Conservation (phyloP, 1,140 invertebrate genomes). For the Vanessa atalanta region DNA sequence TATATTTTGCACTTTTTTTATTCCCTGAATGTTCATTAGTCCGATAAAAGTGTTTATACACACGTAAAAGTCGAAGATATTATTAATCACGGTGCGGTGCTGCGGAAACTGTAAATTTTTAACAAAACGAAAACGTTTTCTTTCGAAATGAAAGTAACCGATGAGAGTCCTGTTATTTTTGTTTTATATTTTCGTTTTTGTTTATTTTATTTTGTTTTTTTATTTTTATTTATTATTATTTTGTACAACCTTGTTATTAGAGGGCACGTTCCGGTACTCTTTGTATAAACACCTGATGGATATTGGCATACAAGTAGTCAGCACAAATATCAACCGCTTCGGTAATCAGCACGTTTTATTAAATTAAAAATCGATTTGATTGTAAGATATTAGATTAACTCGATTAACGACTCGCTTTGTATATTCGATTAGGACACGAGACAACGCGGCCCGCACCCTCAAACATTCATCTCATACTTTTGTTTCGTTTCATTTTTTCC, state of each 20-base stretch:
- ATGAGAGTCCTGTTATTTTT: conserved; percentile 1
- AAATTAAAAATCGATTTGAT: conserved; percentile 33
- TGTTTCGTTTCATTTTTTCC: conserved; percentile 53
- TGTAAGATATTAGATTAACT: conserved; percentile 20
- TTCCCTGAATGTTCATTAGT: conserved; percentile 50
- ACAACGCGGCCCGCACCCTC: conserved; percentile 63
- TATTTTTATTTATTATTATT: conserved; percentile 18
- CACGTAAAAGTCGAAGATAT: neutral
- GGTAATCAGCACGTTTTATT: conserved; percentile 32
- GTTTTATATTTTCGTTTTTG: conserved; percentile 13
- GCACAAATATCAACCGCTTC: conserved; percentile 48
- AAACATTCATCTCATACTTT: conserved; percentile 37
- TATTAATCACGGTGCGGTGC: conserved; percentile 56
- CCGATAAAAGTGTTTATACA: conserved; percentile 26
- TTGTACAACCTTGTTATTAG: conserved; percentile 25
- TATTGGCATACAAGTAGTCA: conserved; percentile 46
- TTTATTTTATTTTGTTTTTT: conserved; percentile 29
- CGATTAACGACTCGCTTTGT: conserved; percentile 23
- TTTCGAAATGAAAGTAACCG: neutral
- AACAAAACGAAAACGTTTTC: neutral
- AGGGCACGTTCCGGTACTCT: conserved; percentile 42
- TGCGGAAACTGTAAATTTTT: conserved; percentile 40
- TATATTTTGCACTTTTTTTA: conserved; percentile 55
- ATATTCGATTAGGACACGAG: conserved; percentile 28
- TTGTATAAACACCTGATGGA: conserved; percentile 46